Conservation (phyloP, 1,140 invertebrate genomes). For the Drosophila takahashii region DNA sequence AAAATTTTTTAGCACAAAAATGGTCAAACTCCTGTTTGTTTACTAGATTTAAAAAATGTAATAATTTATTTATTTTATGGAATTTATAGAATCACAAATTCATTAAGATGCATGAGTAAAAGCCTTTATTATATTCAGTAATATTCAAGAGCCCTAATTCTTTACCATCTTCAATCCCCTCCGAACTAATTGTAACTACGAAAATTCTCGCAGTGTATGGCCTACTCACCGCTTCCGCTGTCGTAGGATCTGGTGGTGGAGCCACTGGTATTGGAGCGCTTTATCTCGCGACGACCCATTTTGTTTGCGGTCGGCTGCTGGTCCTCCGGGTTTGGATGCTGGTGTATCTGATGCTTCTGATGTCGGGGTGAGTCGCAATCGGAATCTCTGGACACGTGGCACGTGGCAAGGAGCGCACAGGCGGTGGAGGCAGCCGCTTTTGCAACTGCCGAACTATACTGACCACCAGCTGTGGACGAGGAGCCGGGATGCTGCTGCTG, state of each 20-base stretch:
- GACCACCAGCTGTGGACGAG: constrained; percentile 20
- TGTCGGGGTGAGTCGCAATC: constrained; percentile 34
- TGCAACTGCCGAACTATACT: constrained; percentile 65
- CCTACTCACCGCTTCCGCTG: constrained; percentile 78
- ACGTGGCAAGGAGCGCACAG: constrained; percentile 71
- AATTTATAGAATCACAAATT: too few species aligned
- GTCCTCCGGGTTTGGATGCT: constrained; percentile 36
- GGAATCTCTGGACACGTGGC: constrained; percentile 58
- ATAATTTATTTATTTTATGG: too few species aligned
- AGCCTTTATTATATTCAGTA: too few species aligned
- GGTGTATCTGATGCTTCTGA: constrained; percentile 36
- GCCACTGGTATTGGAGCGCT: constrained; percentile 81
- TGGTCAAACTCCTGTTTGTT: too few species aligned
- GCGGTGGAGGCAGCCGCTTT: constrained; percentile 69
- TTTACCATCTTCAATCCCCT: too few species aligned
- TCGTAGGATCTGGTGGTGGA: constrained; percentile 81
- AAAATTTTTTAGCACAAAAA: too few species aligned
- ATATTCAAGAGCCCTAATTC: too few species aligned
- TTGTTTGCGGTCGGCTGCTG: constrained; percentile 46
- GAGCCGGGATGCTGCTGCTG: constrained; percentile 11
- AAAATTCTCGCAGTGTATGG: not conserved
- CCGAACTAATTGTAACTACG: not conserved
- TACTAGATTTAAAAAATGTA: too few species aligned
- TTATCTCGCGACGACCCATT: constrained; percentile 84
- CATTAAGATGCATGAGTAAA: too few species aligned